phyloP scores from a whole-genome alignment of 2,113 vertebrate species.

The Periophthalmus modestus region DNA sequence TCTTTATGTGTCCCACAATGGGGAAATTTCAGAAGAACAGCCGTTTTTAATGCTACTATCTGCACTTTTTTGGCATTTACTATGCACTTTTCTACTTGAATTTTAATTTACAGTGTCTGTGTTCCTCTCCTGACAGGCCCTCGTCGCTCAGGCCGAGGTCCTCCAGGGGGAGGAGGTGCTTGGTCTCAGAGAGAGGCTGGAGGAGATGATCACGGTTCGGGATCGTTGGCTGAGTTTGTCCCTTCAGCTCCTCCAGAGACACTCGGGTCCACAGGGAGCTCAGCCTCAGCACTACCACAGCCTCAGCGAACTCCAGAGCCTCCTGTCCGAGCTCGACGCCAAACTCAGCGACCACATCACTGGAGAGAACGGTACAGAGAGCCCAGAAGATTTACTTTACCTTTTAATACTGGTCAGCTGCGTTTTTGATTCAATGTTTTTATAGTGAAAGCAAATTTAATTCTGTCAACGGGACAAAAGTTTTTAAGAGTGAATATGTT shows the following conservation, averaged over 20 bases:
- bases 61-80: too few relatives aligned
- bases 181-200: constrained; percentile 73
- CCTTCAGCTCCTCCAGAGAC: constrained; percentile 73
- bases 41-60: too few relatives aligned
- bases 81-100: too few relatives aligned
- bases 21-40: too few relatives aligned
- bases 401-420: too few relatives aligned
- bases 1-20: too few relatives aligned
- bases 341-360: constrained; percentile 69
- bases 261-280: constrained; percentile 64
- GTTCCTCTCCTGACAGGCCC: constrained; percentile 52
- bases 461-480: too few relatives aligned
- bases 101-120: background rate
- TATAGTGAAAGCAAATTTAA: too few relatives aligned
- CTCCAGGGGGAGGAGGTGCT: constrained; percentile 73
- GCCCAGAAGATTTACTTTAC: background rate
- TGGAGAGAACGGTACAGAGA: constrained; percentile 80
- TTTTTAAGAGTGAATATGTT: too few relatives aligned
- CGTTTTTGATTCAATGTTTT: too few relatives aligned
- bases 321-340: constrained; percentile 55
- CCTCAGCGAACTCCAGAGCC: constrained; percentile 68
- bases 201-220: constrained; percentile 59
- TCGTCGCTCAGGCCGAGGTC: constrained; percentile 68
- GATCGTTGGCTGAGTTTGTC: constrained; percentile 77
- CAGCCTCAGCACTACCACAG: constrained; percentile 47